phyloP scores from a whole-genome alignment of 2,888 invertebrate genomes.

The Tyria jacobaeae region DNA sequence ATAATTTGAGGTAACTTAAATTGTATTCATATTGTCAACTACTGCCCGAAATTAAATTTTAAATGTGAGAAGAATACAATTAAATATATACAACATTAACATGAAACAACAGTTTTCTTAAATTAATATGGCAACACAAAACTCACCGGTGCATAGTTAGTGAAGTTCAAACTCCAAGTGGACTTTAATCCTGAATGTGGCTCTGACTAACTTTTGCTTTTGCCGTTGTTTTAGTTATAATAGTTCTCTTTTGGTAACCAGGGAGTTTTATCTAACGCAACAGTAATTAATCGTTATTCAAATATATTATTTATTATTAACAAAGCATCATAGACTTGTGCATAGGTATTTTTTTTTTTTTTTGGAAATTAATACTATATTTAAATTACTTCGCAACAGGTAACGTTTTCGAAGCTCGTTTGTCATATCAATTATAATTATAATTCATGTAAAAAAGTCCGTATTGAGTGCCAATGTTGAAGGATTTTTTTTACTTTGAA shows the following conservation, averaged over 20 bases:
- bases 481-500: too few species aligned
- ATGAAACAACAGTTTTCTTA: not conserved
- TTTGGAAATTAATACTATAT: not conserved
- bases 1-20: too few species aligned
- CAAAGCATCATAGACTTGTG: constrained; percentile 17
- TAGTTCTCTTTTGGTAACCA: constrained; percentile 69
- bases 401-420: too few species aligned
- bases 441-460: too few species aligned
- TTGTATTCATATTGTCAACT: too few species aligned
- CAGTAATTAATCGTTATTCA: constrained; percentile 51
- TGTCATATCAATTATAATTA: too few species aligned
- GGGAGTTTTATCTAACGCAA: constrained; percentile 72
- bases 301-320: constrained; percentile 51
- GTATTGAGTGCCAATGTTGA: too few species aligned
- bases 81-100: not conserved
- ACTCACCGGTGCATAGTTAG: constrained; percentile 24
- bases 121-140: not conserved
- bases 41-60: too few species aligned
- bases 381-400: not conserved
- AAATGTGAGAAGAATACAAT: too few species aligned
- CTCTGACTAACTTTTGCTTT: constrained; percentile 72
- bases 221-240: constrained; percentile 75
- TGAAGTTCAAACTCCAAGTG: constrained; percentile 62
- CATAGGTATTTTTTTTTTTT: not conserved
- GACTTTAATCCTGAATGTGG: constrained; percentile 71